Evolutionary conservation across 2,797 vertebrate species (phyloP).

Genomic region (Intellagama lesueurii): DNA sequence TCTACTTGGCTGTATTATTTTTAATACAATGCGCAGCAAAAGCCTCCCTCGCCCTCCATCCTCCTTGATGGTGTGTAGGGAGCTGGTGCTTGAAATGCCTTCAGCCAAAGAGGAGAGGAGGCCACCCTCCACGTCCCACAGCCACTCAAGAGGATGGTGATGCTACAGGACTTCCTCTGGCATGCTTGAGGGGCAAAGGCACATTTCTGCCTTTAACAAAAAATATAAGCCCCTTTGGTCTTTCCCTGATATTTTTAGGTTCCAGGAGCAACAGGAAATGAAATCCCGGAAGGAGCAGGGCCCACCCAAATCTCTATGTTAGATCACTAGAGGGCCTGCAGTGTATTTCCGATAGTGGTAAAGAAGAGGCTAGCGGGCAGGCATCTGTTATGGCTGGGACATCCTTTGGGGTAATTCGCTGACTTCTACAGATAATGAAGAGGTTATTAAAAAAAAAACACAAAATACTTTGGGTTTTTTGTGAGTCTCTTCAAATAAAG

Average conservation of each 20-base stretch:
- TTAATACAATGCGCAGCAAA: conserved; percentile 69
- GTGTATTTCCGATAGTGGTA: neutral
- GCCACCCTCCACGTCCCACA: neutral
- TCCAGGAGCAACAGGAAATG: neutral
- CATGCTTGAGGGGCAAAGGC: neutral
- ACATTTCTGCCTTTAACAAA: neutral
- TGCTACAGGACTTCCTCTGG: neutral
- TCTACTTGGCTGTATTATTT: conserved; percentile 74
- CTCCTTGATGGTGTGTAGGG: neutral
- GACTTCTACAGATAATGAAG: neutral
- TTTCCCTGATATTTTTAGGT: neutral
- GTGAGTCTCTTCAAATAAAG: neutral
- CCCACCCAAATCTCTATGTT: neutral
- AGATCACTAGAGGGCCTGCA: neutral
- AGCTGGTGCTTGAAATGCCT: neutral
- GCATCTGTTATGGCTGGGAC: neutral
- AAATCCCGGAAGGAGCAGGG: neutral
- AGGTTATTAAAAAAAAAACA: neutral
- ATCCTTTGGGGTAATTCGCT: neutral
- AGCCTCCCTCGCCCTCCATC: neutral
- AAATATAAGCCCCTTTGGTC: neutral
- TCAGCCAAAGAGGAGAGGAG: neutral
- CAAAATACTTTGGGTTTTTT: neutral
- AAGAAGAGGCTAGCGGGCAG: neutral
- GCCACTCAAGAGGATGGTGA: neutral